Conservation (phyloP, 2,113 vertebrate species). For the Triplophysa rosa region DNA sequence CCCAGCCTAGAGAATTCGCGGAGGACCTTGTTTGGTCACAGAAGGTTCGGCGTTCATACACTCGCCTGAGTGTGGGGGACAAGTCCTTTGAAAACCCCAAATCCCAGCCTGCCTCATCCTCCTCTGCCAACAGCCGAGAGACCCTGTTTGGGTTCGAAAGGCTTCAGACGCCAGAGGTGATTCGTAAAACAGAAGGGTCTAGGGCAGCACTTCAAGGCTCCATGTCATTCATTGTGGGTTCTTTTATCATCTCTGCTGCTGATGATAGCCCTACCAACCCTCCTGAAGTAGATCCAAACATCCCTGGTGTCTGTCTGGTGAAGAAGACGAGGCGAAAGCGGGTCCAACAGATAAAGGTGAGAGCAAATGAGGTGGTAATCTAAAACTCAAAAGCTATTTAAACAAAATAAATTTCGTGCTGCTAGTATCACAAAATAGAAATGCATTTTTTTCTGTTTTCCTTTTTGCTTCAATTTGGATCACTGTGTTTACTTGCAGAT, state of each 20-base stretch:
- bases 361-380: background rate
- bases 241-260: conserved; percentile 58
- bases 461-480: too few relatives aligned
- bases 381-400: background rate
- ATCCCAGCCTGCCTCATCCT: conserved; percentile 39
- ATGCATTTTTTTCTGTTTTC: too few relatives aligned
- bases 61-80: conserved; percentile 71
- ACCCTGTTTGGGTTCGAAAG: conserved; percentile 82
- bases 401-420: too few relatives aligned
- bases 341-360: conserved; percentile 74
- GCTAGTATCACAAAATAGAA: too few relatives aligned
- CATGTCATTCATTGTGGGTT: conserved; percentile 38
- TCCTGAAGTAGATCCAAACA: conserved; percentile 68
- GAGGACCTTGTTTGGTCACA: conserved; percentile 73
- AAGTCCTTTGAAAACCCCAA: conserved; percentile 59
- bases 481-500: too few relatives aligned
- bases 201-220: conserved; percentile 44
- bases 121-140: conserved; percentile 47
- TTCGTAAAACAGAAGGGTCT: conserved; percentile 43
- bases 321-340: conserved; percentile 76
- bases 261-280: conserved; percentile 44
- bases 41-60: conserved; percentile 86
- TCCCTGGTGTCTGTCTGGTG: conserved; percentile 77
- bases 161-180: conserved; percentile 69
- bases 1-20: background rate